Percentiles rank a stretch among this genome's conserved stretches.
phyloP scores from a whole-genome alignment of 2,888 invertebrate genomes.

The Pocota personata region DNA sequence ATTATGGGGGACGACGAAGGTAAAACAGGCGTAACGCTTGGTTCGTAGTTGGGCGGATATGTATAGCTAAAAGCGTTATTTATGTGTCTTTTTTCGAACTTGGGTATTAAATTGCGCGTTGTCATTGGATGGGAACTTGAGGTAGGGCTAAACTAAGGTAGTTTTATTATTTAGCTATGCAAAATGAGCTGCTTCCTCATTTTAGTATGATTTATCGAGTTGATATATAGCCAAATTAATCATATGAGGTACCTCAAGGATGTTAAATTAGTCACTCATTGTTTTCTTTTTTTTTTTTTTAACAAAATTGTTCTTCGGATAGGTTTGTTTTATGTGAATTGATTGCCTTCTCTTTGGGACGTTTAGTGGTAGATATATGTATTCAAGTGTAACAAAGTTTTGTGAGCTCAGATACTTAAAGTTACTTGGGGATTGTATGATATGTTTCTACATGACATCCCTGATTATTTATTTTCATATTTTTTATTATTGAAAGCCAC shows the following conservation, averaged over 20 bases:
- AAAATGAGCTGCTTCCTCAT: constrained; percentile 11
- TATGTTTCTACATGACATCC: too few relatives aligned
- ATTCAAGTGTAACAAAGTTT: too few relatives aligned
- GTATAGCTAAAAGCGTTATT: constrained; percentile 46
- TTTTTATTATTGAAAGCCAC: too few relatives aligned
- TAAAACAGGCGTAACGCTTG: constrained; percentile 49
- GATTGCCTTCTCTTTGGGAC: too few relatives aligned
- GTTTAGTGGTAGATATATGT: too few relatives aligned
- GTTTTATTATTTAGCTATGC: constrained; percentile 25
- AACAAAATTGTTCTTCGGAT: too few relatives aligned
- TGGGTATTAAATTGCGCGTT: constrained; percentile 21
- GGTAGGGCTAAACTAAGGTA: constrained; percentile 2
- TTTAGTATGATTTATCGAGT: constrained; percentile 38
- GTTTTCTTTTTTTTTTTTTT: background rate
- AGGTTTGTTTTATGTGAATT: too few relatives aligned
- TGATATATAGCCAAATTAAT: constrained; percentile 35
- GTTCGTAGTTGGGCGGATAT: constrained; percentile 13
- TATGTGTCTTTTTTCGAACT: constrained; percentile 52
- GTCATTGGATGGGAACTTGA: constrained; percentile 28
- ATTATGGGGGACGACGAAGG: constrained; percentile 42
- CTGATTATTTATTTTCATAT: too few relatives aligned
- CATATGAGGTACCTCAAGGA: constrained; percentile 34
- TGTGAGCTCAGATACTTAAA: too few relatives aligned
- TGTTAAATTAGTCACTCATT: constrained; percentile 35
- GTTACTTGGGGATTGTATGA: too few relatives aligned